Evolutionary conservation across 1,140 invertebrate species (phyloP), one percentile per base, ranked within the genome.

Genomic region (Sogatella furcifera): DNA sequence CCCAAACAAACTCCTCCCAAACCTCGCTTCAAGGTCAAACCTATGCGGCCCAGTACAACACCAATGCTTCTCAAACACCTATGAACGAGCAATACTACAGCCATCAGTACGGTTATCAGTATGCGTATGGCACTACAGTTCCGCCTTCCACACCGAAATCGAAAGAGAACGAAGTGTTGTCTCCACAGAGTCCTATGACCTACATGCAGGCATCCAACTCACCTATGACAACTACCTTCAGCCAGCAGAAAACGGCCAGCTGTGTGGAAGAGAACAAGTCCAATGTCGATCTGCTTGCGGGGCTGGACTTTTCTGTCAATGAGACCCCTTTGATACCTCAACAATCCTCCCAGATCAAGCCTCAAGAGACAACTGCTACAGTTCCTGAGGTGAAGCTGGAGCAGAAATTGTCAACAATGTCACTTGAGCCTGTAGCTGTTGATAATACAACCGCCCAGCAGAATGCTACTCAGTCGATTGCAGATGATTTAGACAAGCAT

Each of bases 201-300:
- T 68, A 68, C 49, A 68, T 68, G 63, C 65, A 67, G 55, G 66
- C 66, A 1, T 64, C 66, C 11, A 67, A 62, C 43, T 41, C 53
- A 15, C 31, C 44, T 11, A 60, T 59, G 14, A 68, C 57, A 21
- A 14, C 61, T 24, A 59, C 61, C 1, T 60, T 31, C 52, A 57
- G 54, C 24, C 58, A 56, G 57, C 52, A 56, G 34, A 61, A 49
- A 52, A 62, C 49, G 11, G 24, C 38, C 9, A 22, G 43, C 21
- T 15, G 15, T 19, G 14, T 22, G 5, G 15, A 17, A 49, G 43
- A 46, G n/a, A 57, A 34, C 17, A 43, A 17, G 4, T 78, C 84
- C 1, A 85, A 87, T 64, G 80, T 90, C 34, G 88, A 92, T 74
- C 74, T 91, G 34, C 70, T 91, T 1, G 82, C 86, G 1, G 88